A percentile compares a stretch with the other conserved stretches of the same genome.
phyloP scores from a whole-genome alignment of 2,797 vertebrate species.

The Cynodonichthys magdalenae region DNA sequence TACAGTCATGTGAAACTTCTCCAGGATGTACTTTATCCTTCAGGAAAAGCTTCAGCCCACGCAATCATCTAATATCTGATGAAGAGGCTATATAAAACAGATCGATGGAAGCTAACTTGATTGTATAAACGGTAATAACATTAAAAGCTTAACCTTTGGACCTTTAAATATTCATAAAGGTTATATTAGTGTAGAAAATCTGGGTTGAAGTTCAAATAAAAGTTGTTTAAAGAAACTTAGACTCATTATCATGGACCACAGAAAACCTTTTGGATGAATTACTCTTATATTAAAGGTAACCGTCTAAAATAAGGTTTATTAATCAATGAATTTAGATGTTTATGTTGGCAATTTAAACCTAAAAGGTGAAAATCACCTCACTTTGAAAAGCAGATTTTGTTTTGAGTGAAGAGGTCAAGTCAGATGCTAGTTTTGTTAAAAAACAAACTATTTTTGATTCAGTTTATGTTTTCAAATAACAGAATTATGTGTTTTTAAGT shows the following conservation, averaged over 20 bases:
- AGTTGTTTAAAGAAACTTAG: neutral
- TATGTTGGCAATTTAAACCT: no score
- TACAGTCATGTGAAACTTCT: neutral
- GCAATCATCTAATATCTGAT: neutral
- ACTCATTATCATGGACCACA: no score
- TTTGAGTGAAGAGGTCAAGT: no score
- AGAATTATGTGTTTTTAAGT: no score
- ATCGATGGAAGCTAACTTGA: neutral
- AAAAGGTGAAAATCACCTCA: no score
- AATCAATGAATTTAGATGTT: neutral
- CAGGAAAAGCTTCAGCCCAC: neutral
- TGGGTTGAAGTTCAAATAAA: neutral
- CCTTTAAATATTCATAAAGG: neutral
- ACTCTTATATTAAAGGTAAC: neutral
- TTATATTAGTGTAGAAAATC: neutral
- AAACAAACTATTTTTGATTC: no score
- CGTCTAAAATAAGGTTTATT: neutral
- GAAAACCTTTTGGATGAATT: neutral
- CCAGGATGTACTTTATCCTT: neutral
- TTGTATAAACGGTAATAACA: constrained; percentile 2
- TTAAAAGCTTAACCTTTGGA: neutral
- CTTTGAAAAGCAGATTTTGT: neutral
- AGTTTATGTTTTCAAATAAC: no score
- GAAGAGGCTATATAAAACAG: neutral
- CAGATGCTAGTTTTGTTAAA: no score